These are phyloP conservation scores for Gouania willdenowi DNA, from an alignment of 2,797 vertebrate genomes.

Conservation along the genomic window DNA sequence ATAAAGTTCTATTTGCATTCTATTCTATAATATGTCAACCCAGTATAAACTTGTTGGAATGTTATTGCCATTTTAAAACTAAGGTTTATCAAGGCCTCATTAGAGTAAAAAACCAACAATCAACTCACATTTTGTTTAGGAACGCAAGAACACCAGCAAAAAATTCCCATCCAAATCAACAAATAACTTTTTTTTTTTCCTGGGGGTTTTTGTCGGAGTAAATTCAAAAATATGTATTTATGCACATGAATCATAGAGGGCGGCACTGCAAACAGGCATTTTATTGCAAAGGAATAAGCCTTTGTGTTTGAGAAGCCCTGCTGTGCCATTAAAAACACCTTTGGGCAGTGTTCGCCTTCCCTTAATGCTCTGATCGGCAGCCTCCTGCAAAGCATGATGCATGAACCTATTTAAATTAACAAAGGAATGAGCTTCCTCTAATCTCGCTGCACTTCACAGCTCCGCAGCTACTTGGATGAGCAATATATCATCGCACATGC, in stretches of 20 bases:
- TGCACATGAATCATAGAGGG: conserved; percentile 20
- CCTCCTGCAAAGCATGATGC: conserved; percentile 89
- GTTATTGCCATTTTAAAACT: no score
- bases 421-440: conserved; percentile 95
- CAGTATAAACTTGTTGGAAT: no score
- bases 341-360: conserved; percentile 84
- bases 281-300: conserved; percentile 58
- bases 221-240: conserved; percentile 15
- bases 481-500: conserved; percentile 86
- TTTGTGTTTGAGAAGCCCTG: conserved; percentile 57
- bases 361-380: conserved; percentile 72
- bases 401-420: conserved; percentile 99
- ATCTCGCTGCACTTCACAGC: conserved; percentile 81
- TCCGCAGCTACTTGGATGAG: conserved; percentile 87
- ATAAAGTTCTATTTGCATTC: no score
- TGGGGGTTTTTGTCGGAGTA: no score
- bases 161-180: no score
- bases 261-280: conserved; percentile 44
- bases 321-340: conserved; percentile 96
- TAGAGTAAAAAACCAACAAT: no score
- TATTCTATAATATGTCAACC: no score
- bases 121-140: no score
- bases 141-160: no score
- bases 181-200: no score
- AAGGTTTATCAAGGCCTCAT: no score